Percentiles rank a stretch among this genome's conserved stretches.
Conservation (phyloP, 2,113 vertebrate species). For the Mystacornis crossleyi region DNA sequence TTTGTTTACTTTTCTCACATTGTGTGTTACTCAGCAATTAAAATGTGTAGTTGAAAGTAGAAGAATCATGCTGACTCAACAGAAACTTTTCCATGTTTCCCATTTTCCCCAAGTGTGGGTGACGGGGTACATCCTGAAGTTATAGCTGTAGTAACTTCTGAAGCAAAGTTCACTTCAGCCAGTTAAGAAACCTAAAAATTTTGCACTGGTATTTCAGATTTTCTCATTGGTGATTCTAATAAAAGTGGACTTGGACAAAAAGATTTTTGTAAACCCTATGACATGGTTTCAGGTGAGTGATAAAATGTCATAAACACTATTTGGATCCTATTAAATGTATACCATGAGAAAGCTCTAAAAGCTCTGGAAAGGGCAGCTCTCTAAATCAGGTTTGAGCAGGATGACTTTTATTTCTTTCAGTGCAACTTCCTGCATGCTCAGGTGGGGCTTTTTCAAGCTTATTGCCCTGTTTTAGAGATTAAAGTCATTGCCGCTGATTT, state of each 20-base stretch:
- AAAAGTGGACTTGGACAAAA: rapidly evolving
- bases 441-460: neutral
- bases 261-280: neutral
- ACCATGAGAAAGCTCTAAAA: neutral
- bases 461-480: neutral
- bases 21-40: neutral
- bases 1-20: neutral
- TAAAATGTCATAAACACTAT: neutral
- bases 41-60: neutral
- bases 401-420: rapidly evolving
- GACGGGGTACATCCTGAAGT: neutral
- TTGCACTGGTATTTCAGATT: neutral
- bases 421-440: neutral
- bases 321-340: neutral
- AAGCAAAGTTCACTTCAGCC: neutral
- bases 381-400: neutral
- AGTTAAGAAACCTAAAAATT: neutral
- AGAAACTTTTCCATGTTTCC: neutral
- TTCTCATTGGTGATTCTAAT: neutral
- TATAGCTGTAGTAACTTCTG: neutral
- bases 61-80: neutral
- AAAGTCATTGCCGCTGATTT: neutral
- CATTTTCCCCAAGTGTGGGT: neutral
- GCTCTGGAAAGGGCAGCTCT: neutral
- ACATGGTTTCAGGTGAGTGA: neutral